Base-by-base conservation (phyloP, 1,140 invertebrate genomes). In the Marisa cornuarietis region DNA sequence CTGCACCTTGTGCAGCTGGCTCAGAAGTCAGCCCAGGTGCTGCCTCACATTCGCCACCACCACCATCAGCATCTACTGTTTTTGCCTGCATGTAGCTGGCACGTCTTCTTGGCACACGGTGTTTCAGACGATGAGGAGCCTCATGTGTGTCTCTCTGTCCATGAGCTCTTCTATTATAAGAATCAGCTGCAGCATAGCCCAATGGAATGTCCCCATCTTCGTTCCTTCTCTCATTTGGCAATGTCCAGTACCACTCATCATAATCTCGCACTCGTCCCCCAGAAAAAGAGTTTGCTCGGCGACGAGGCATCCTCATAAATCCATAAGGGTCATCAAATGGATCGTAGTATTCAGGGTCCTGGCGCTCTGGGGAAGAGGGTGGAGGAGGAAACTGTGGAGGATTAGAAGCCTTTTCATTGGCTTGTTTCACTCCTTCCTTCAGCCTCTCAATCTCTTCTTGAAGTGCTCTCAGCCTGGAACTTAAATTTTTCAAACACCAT, bases 251-350 rank as follows among this genome's bases (percentile, higher is more conserved):
- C 78, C 87, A 87, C 80, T 85, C 83, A 24, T 85, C 86, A 82
- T 83, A 88, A 24, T 87, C 86, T 14, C 84, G 79, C 63, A 80
- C 83, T 61, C 81, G 82, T 24, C 82, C 83, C 7, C 87, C 88
- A 14, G 88, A 89, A 62, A 89, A 89, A 6, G 88, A 89, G 72
- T 88, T 88, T 4, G 88, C 88, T n/a, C 88, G 83, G 42, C 87
- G 80, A 16, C 87, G 74, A 49, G 88, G 88, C 78, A 86, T 85
- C 26, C 83, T 78, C 87, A 88, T 88, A 78, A 88, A 88, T 2
- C 87, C 87, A 71, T 85, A 85, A 14, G 87, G 85, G 71, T 88
- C 87, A 52, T 88, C 87, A 26, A 87, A 87, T 3, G 86, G 86
- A 74, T 88, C 86, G 80, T 86, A 88, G 74, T 84, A 88, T 65